Percentiles rank a stretch among this genome's conserved stretches.
These are phyloP conservation scores for Alligator sinensis DNA, from an alignment of 2,113 vertebrate species.

Conservation along the genomic window DNA sequence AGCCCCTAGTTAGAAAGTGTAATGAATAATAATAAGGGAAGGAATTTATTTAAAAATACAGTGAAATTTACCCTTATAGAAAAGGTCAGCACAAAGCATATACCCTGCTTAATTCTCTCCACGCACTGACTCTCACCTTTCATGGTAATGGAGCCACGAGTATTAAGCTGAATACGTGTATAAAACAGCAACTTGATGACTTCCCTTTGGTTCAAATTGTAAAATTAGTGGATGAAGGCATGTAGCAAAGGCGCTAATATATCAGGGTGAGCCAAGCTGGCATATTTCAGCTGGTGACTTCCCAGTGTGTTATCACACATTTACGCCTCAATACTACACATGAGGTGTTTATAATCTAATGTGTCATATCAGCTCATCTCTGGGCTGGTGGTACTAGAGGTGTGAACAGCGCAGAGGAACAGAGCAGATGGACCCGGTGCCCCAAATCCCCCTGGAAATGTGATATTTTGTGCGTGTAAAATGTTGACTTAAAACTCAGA, in stretches of 20 bases:
- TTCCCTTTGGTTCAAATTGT: not conserved
- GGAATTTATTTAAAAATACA: not conserved
- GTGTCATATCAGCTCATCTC: not conserved
- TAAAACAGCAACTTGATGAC: not conserved
- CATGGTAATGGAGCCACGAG: not conserved
- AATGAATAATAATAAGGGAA: not conserved
- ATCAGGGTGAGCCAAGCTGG: accelerated
- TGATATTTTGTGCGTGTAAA: not conserved
- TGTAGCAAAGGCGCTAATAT: not conserved
- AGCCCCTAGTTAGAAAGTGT: not conserved
- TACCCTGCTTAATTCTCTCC: not conserved
- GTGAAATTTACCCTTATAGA: not conserved
- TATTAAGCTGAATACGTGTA: not conserved
- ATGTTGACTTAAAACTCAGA: not conserved
- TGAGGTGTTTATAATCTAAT: not conserved
- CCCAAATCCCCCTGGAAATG: accelerated
- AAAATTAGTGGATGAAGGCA: not conserved
- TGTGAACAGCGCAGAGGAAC: not conserved
- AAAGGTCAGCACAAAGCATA: not conserved
- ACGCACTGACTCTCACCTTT: not conserved
- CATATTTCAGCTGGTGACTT: accelerated
- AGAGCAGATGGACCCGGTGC: not conserved
- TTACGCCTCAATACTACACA: not conserved
- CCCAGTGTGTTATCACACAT: accelerated
- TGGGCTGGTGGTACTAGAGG: not conserved